Conservation (phyloP, 2,888 invertebrate genomes). For the Rhagonycha fulva region DNA sequence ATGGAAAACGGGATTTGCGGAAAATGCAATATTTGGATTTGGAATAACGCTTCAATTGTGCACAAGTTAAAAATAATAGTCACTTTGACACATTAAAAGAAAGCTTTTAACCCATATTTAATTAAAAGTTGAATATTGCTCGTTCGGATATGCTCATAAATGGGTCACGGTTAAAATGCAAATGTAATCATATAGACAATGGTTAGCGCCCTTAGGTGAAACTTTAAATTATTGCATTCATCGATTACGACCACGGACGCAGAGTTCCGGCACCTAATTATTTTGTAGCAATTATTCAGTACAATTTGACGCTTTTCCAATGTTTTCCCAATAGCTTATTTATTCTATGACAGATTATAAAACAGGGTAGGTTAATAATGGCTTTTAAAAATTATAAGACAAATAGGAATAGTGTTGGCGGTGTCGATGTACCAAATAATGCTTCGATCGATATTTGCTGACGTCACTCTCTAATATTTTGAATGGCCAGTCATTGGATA, state of each 20-base stretch:
- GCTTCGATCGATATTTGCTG: slow-evolving; percentile 30
- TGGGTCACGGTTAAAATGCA: slow-evolving; percentile 43
- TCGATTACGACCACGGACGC: slow-evolving; percentile 38
- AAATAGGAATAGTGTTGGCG: slow-evolving; percentile 2
- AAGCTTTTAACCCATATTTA: slow-evolving; percentile 40
- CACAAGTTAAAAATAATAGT: slow-evolving; percentile 27
- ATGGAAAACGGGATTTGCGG: slow-evolving; percentile 39
- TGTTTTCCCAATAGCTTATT: neutral
- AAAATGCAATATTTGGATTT: slow-evolving; percentile 31
- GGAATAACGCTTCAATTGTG: slow-evolving; percentile 22
- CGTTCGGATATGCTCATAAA: slow-evolving; percentile 36
- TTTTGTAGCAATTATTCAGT: slow-evolving; percentile 41
- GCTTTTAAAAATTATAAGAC: neutral
- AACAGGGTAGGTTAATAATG: neutral
- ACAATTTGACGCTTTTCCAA: slow-evolving; percentile 12
- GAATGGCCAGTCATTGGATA: slow-evolving; percentile 43
- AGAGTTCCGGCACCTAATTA: slow-evolving; percentile 38
- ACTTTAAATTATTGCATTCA: slow-evolving; percentile 37
- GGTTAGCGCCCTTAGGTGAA: slow-evolving; percentile 38
- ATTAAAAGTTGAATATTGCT: slow-evolving; percentile 46
- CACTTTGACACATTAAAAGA: slow-evolving; percentile 26
- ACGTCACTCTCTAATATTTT: slow-evolving; percentile 32
- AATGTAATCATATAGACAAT: slow-evolving; percentile 43
- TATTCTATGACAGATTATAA: neutral
- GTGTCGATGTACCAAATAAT: slow-evolving; percentile 11